Percentiles rank a stretch among this genome's conserved stretches.
phyloP scores from a whole-genome alignment of 2,888 invertebrate species.

The Metalampra italica region DNA sequence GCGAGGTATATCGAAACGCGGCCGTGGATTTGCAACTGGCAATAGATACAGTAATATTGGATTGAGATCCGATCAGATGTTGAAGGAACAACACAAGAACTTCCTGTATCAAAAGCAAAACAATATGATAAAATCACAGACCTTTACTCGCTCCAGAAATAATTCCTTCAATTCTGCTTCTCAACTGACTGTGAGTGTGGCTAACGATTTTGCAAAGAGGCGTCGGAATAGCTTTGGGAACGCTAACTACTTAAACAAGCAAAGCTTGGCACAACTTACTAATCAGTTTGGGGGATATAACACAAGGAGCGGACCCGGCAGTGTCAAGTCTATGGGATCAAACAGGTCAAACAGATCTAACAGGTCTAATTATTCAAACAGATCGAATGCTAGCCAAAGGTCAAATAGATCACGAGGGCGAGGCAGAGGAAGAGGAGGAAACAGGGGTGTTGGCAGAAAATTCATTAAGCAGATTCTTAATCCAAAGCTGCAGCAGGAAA shows the following conservation, averaged over 20 bases:
- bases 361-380: slow-evolving; percentile 38
- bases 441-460: slow-evolving; percentile 53
- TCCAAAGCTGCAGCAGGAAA: slow-evolving; percentile 64
- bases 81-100: slow-evolving; percentile 55
- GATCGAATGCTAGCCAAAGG: slow-evolving; percentile 44
- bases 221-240: slow-evolving; percentile 66
- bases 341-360: slow-evolving; percentile 52
- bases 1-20: slow-evolving; percentile 65
- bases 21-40: slow-evolving; percentile 53
- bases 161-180: slow-evolving; percentile 60
- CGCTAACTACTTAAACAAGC: slow-evolving; percentile 56
- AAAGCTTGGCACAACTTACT: slow-evolving; percentile 59
- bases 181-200: slow-evolving; percentile 66
- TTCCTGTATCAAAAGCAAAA: slow-evolving; percentile 42
- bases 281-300: slow-evolving; percentile 56
- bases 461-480: slow-evolving; percentile 63
- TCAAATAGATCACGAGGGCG: slow-evolving; percentile 37
- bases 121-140: slow-evolving; percentile 62
- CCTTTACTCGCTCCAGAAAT: slow-evolving; percentile 62
- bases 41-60: slow-evolving; percentile 59
- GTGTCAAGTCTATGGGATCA: slow-evolving; percentile 65
- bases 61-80: slow-evolving; percentile 68
- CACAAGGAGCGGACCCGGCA: slow-evolving; percentile 57
- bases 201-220: slow-evolving; percentile 61
- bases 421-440: slow-evolving; percentile 54